Percentiles rank a stretch among this genome's conserved stretches.
Conservation (phyloP, 1,140 invertebrate genomes). For the Solenopsis fugax region DNA sequence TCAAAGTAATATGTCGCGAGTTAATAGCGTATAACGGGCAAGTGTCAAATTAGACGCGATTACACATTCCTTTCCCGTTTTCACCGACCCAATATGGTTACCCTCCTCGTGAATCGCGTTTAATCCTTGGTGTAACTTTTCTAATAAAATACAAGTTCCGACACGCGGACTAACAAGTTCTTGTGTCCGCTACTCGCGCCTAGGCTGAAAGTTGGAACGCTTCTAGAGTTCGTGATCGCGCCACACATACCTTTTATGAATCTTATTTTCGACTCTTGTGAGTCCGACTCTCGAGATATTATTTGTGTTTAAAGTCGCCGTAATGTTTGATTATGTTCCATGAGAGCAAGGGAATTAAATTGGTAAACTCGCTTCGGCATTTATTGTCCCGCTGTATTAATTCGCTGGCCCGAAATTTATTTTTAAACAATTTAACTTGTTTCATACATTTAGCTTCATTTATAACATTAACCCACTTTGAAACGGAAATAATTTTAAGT, state of each 20-base stretch:
- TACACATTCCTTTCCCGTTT: constrained; percentile 62
- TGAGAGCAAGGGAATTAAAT: neutral
- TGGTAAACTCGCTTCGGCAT: neutral
- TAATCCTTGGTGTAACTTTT: constrained; percentile 64
- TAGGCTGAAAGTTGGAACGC: constrained; percentile 43
- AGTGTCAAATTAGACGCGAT: constrained; percentile 59
- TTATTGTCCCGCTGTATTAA: neutral
- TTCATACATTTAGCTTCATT: constrained; percentile 19
- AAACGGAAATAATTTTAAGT: constrained; percentile 19
- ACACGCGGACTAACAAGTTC: constrained; percentile 63
- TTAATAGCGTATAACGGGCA: constrained; percentile 57
- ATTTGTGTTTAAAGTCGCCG: constrained; percentile 10
- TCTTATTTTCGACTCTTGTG: constrained; percentile 33
- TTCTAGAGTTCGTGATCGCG: constrained; percentile 47
- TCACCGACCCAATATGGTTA: constrained; percentile 58
- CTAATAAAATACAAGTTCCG: constrained; percentile 67
- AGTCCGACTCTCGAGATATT: constrained; percentile 17
- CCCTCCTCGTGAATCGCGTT: constrained; percentile 50
- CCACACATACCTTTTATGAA: constrained; percentile 24
- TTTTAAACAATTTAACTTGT: neutral
- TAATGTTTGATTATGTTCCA: constrained; percentile 5
- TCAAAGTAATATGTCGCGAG: constrained; percentile 58
- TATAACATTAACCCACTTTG: constrained; percentile 17
- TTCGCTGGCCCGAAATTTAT: constrained; percentile 7
- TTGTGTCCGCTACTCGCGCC: constrained; percentile 47